Base-by-base conservation (phyloP, 1,140 invertebrate genomes). In the Halictus rubicundus region DNA sequence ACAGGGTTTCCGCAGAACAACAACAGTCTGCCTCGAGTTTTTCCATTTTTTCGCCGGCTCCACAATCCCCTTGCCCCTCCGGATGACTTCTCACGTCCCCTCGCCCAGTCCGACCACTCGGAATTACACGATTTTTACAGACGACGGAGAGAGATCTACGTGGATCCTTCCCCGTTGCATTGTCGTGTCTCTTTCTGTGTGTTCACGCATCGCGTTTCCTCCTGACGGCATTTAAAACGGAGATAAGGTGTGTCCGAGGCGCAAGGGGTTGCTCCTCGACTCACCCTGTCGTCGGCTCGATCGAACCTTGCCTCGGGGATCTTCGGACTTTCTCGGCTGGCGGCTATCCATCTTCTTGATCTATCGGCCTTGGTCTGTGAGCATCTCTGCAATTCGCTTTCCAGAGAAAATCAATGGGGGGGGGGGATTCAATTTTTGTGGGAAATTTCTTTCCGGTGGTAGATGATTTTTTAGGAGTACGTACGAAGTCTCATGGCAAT, bases 1-100 rank as follows among this genome's bases (percentile, higher is more conserved):
- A 85, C 79, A 61, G 70, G 70, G 74, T 81, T 80, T 72, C 70
- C 61, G 46, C 74, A 37, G 82, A 83, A 57, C 78, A 83, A 83
- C 70, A 80, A 59, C 66, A 32, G 52, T 73, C 49, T 49, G 21
- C 32, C 32, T 25, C 68, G 64, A 78, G 68, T 71, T 64, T 80
- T 59, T 23, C 52, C 76, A 52, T 78, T 74, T 78, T 78, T 72
- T 78, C 76, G 12, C 42, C 42, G 2, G 64, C 7, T 49, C 23
- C 5, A 39, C 75, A 77, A 61, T 68, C 59, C 69, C 76, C 68
- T 78, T 78, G 46, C 59, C 54, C 27, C 54, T 57, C 54, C 54
- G 54, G 49, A 52, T 52, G 49, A 52, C 49, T 52, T 52, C 49
- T 52, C 49, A 52, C 49, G 49, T 52, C 19, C 49, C 49, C 19